Conservation (phyloP, 2,888 invertebrate species). For the Apotomis betuletana region DNA sequence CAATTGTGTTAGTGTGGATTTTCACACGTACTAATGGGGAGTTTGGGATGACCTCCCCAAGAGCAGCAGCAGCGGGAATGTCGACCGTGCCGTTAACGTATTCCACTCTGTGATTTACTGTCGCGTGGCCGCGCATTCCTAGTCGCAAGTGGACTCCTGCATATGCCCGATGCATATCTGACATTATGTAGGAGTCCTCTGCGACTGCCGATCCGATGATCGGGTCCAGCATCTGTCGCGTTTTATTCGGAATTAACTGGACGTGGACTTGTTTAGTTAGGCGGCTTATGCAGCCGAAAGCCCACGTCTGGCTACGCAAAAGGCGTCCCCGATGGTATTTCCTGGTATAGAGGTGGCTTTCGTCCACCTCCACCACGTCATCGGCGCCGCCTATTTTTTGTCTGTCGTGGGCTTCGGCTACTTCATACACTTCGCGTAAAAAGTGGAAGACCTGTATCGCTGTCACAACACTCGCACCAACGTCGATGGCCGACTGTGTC, state of each 20-base stretch:
- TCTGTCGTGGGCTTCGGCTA: constrained; percentile 18
- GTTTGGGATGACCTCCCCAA: neutral
- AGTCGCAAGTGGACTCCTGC: constrained; percentile 3
- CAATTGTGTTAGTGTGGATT: constrained; percentile 29
- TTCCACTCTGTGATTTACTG: constrained; percentile 3
- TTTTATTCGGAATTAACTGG: neutral
- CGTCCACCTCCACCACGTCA: constrained; percentile 24
- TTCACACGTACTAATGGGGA: neutral
- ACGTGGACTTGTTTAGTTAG: constrained; percentile 7
- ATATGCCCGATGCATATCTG: constrained; percentile 9
- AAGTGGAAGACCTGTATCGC: neutral
- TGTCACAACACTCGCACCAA: constrained; percentile 9
- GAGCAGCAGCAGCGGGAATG: constrained; percentile 8
- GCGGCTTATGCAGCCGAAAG: constrained; percentile 25
- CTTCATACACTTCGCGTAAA: constrained; percentile 14
- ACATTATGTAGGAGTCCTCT: constrained; percentile 18
- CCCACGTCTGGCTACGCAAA: constrained; percentile 19
- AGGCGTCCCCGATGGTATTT: constrained; percentile 17
- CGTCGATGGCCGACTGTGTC: constrained; percentile 10
- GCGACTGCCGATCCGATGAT: constrained; percentile 1
- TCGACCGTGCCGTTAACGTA: constrained; percentile 2
- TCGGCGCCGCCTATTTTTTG: constrained; percentile 16
- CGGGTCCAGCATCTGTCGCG: constrained; percentile 6
- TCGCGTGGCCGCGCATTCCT: constrained; percentile 9
- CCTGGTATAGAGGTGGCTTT: constrained; percentile 24